Evolutionary conservation across 2,113 vertebrate genomes (phyloP).

Genomic region (Laterallus jamaicensis): DNA sequence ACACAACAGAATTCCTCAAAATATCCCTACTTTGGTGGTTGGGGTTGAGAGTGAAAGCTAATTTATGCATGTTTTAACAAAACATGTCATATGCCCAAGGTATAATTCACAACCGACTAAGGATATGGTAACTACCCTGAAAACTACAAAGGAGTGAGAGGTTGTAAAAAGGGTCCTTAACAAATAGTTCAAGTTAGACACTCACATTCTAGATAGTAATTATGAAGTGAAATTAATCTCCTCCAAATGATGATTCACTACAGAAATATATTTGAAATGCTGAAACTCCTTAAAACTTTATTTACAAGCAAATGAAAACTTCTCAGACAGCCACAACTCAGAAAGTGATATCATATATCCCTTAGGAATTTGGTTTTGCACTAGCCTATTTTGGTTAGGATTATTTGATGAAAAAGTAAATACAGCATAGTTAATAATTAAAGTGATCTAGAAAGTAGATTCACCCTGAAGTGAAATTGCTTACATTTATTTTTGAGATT

Average conservation of each 20-base stretch:
- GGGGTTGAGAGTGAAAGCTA: background rate
- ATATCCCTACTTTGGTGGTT: background rate
- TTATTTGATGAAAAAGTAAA: background rate
- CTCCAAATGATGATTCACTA: background rate
- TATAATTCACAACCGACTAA: background rate
- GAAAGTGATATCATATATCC: background rate
- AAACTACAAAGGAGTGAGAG: background rate
- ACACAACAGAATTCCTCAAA: background rate
- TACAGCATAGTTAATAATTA: background rate
- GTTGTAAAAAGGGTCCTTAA: background rate
- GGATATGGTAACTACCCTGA: background rate
- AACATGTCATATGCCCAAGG: background rate
- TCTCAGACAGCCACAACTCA: background rate
- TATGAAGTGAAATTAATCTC: background rate
- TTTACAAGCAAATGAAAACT: background rate
- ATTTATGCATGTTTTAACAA: background rate
- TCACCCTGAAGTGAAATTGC: background rate
- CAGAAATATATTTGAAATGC: background rate
- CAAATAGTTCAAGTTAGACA: background rate
- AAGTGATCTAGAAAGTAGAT: background rate
- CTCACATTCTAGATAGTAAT: background rate
- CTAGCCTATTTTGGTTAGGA: background rate
- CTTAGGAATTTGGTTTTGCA: background rate
- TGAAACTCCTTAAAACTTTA: background rate
- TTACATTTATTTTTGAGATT: conserved; percentile 1